phyloP scores from a whole-genome alignment of 92 coral and sea anemone species.

The Isaurus tuberculatus region DNA sequence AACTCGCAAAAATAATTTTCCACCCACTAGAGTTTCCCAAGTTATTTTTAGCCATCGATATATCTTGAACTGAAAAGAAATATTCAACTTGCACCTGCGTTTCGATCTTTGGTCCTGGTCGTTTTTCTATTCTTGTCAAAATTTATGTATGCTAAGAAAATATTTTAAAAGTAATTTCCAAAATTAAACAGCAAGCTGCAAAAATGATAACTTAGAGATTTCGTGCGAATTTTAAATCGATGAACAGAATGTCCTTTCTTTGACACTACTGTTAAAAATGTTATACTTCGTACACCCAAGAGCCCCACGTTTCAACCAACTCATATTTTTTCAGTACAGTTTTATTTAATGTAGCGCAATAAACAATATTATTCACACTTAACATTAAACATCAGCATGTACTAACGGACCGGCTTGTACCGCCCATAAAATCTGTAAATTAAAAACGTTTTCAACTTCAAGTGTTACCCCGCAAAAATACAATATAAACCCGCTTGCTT shows the following conservation, averaged over 20 bases:
- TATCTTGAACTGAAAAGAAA: not conserved
- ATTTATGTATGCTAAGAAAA: not conserved
- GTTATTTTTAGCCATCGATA: not conserved
- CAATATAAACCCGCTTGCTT: constrained; percentile 19
- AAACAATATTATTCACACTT: constrained; percentile 12
- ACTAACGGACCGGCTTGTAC: not conserved
- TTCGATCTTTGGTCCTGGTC: not conserved
- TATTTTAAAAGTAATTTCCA: not conserved
- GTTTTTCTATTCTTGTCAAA: not conserved
- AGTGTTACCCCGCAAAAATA: not conserved
- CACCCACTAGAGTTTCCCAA: not conserved
- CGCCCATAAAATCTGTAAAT: constrained; percentile 13
- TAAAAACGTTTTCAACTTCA: constrained; percentile 6
- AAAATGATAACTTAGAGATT: not conserved
- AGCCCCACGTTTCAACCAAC: not conserved
- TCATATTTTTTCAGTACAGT: constrained; percentile 20
- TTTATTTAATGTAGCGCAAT: constrained; percentile 31
- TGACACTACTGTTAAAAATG: not conserved
- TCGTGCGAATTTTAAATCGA: not conserved
- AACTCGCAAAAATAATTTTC: not conserved
- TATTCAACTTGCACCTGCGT: not conserved
- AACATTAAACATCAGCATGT: not conserved
- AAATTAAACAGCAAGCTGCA: constrained; percentile 15
- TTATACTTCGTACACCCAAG: not conserved
- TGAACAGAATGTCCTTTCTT: not conserved